These are phyloP conservation scores for Proteles cristata DNA, from an alignment of 2,113 vertebrate species.

Conservation along the genomic window DNA sequence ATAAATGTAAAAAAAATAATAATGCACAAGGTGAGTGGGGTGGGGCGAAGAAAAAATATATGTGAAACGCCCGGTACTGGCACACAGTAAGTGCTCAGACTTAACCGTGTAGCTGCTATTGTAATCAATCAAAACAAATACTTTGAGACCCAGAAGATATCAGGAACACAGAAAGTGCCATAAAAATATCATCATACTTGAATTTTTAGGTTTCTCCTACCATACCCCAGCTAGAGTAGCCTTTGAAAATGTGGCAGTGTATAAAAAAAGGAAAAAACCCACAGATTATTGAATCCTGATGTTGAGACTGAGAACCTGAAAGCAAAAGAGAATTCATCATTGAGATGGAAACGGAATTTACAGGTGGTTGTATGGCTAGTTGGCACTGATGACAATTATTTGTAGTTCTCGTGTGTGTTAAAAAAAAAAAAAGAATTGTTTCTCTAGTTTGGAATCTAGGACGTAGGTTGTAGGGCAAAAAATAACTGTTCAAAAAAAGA, in stretches of 20 bases:
- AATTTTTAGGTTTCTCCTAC: neutral
- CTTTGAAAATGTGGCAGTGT: neutral
- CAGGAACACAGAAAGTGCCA: neutral
- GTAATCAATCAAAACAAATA: neutral
- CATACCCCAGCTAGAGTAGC: neutral
- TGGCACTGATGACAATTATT: neutral
- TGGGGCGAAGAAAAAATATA: neutral
- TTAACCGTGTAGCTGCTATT: neutral
- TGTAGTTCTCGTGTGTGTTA: neutral
- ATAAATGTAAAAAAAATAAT: neutral
- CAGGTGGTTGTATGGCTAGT: neutral
- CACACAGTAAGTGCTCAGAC: neutral
- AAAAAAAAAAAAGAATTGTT: neutral
- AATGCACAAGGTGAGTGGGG: neutral
- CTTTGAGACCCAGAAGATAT: neutral
- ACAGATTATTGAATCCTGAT: neutral
- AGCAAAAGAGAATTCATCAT: slow-evolving; percentile 25
- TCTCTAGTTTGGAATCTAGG: neutral
- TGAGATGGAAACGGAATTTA: slow-evolving; percentile 10
- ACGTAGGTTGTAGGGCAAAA: neutral
- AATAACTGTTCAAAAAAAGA: neutral
- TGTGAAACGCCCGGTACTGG: neutral
- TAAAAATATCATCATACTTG: neutral
- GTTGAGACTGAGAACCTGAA: neutral
- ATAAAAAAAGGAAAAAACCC: neutral